These are phyloP conservation scores for Aricia agestis DNA, from an alignment of 1,140 invertebrate species.

Conservation along the genomic window DNA sequence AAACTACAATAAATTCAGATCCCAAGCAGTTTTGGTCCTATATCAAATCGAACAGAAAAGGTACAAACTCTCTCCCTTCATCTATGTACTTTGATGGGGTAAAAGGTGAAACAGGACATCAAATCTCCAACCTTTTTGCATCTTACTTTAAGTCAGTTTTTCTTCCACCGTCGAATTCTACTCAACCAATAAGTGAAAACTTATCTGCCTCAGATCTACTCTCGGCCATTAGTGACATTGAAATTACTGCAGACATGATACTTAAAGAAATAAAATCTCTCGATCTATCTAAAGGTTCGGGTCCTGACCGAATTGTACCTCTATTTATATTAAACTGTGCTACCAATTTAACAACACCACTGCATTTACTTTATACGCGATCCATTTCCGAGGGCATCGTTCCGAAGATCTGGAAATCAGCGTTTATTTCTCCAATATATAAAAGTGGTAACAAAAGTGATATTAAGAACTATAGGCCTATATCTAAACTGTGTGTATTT, in stretches of 20 bases:
- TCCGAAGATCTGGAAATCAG: slow-evolving; percentile 35
- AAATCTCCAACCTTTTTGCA: slow-evolving; percentile 29
- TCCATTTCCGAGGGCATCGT: slow-evolving; percentile 30
- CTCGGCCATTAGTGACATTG: neutral
- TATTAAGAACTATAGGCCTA: slow-evolving; percentile 31
- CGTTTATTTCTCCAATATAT: slow-evolving; percentile 32
- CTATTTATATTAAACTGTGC: slow-evolving; percentile 34
- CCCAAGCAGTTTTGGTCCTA: slow-evolving; percentile 28
- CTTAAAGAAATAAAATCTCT: slow-evolving; percentile 5
- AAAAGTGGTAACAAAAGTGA: slow-evolving; percentile 30
- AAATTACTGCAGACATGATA: neutral
- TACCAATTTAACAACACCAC: slow-evolving; percentile 23
- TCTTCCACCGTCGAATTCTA: neutral
- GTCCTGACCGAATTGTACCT: slow-evolving; percentile 28
- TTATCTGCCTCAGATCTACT: neutral
- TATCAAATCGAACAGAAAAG: slow-evolving; percentile 18
- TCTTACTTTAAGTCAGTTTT: slow-evolving; percentile 26
- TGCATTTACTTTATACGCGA: slow-evolving; percentile 28
- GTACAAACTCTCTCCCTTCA: slow-evolving; percentile 1
- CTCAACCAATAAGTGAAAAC: too few species aligned
- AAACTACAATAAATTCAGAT: slow-evolving; percentile 23
- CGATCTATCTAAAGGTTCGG: slow-evolving; percentile 19
- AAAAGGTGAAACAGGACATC: slow-evolving; percentile 15
- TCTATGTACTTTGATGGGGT: slow-evolving; percentile 13
- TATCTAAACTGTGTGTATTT: slow-evolving; percentile 35